These are phyloP conservation scores for Euplagia quadripunctaria DNA, from an alignment of 2,888 invertebrate species.

Conservation along the genomic window DNA sequence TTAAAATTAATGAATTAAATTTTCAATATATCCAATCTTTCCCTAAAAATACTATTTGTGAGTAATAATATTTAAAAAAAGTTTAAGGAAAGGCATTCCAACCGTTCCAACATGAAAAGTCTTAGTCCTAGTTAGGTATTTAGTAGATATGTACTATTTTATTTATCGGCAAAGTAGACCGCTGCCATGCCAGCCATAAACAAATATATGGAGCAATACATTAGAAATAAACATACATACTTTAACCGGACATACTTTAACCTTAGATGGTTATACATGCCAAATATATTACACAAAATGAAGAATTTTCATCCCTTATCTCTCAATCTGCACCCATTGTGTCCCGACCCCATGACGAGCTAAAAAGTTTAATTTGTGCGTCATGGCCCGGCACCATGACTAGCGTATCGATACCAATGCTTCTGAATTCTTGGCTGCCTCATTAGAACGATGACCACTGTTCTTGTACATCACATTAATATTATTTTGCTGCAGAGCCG, in stretches of 20 bases:
- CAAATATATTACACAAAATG: background rate
- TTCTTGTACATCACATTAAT: background rate
- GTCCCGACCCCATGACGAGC: conserved; percentile 38
- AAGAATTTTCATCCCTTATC: background rate
- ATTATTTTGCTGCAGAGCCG: background rate
- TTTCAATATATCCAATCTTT: no score
- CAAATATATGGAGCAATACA: no score
- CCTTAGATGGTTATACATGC: no score
- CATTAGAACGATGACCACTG: conserved; percentile 18
- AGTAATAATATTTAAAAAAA: no score
- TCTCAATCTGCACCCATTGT: conserved; percentile 12
- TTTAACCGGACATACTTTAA: background rate
- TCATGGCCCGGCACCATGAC: conserved; percentile 42
- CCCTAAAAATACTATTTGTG: no score
- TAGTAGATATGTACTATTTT: no score
- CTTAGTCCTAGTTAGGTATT: no score
- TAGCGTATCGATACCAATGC: conserved; percentile 34
- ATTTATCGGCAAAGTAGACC: no score
- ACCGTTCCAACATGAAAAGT: no score
- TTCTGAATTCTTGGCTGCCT: conserved; percentile 43
- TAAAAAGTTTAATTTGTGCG: conserved; percentile 50
- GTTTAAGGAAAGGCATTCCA: no score
- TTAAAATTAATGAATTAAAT: no score
- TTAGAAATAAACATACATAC: background rate
- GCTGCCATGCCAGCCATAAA: no score